These are phyloP conservation scores for Rosalia funebris DNA, from an alignment of 2,888 invertebrate genomes.

Conservation along the genomic window DNA sequence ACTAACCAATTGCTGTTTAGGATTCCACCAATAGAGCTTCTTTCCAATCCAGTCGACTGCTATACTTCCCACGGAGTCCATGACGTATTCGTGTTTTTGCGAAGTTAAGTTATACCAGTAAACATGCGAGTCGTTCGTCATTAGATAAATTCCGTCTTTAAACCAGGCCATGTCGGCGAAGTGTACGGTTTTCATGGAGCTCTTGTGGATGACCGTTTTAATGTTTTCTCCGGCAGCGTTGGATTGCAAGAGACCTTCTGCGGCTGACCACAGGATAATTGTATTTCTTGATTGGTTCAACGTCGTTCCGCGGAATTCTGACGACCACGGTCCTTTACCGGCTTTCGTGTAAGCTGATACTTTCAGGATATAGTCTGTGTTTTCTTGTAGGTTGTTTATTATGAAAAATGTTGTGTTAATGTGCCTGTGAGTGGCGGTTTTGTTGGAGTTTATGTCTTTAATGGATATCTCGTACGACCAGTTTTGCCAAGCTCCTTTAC, in stretches of 20 bases:
- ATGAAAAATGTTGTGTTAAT: slow-evolving; percentile 72
- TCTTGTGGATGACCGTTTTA: slow-evolving; percentile 73
- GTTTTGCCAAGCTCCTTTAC: slow-evolving; percentile 73
- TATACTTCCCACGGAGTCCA: slow-evolving; percentile 80
- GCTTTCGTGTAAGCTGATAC: slow-evolving; percentile 81
- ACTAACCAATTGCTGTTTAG: slow-evolving; percentile 82
- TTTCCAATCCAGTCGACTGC: slow-evolving; percentile 92
- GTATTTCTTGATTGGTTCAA: slow-evolving; percentile 71
- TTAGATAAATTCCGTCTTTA: slow-evolving; percentile 78
- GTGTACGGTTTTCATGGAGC: slow-evolving; percentile 65
- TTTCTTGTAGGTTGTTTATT: slow-evolving; percentile 76
- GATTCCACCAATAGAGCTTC: slow-evolving; percentile 91
- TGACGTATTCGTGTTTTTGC: slow-evolving; percentile 68
- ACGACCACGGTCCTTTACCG: slow-evolving; percentile 84
- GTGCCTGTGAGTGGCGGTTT: slow-evolving; percentile 61
- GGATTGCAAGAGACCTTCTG: slow-evolving; percentile 81
- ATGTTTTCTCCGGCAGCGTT: slow-evolving; percentile 83
- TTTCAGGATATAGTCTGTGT: slow-evolving; percentile 80
- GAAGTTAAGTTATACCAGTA: slow-evolving; percentile 77
- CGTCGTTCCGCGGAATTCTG: slow-evolving; percentile 68
- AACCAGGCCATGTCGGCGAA: slow-evolving; percentile 83
- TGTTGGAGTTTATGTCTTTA: slow-evolving; percentile 66
- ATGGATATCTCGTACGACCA: slow-evolving; percentile 83
- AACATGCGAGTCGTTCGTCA: slow-evolving; percentile 71
- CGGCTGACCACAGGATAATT: slow-evolving; percentile 79